phyloP scores from a whole-genome alignment of 2,113 vertebrate species.

The Grallaria varia region DNA sequence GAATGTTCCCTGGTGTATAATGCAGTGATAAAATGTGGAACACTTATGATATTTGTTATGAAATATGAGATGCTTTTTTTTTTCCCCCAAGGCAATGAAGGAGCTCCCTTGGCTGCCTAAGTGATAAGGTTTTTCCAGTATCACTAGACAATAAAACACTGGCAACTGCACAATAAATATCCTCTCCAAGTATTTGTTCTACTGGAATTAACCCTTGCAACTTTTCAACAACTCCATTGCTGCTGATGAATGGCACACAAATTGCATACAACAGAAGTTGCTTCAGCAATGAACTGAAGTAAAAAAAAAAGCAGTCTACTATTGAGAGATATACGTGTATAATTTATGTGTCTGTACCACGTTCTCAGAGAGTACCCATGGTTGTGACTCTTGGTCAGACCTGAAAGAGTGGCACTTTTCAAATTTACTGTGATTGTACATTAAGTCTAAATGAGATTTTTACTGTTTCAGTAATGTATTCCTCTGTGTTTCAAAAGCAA shows the following conservation, averaged over 20 bases:
- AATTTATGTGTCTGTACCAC: background rate
- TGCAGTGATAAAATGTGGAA: background rate
- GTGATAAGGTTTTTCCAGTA: background rate
- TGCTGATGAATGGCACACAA: background rate
- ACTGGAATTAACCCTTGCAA: background rate
- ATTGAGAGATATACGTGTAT: rapidly evolving
- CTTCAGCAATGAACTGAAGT: background rate
- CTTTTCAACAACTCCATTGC: background rate
- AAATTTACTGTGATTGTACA: background rate
- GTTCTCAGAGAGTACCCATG: background rate
- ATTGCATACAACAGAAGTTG: background rate
- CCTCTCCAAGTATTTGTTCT: background rate
- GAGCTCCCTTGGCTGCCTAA: background rate
- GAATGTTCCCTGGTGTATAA: background rate
- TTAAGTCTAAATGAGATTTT: background rate
- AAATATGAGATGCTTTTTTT: background rate
- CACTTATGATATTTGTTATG: background rate
- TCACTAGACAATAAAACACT: background rate
- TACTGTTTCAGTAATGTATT: background rate
- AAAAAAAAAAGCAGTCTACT: background rate
- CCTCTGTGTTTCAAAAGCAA: background rate
- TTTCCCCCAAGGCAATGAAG: background rate
- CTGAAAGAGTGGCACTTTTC: background rate
- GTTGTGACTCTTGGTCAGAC: background rate
- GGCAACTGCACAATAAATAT: background rate